Base-by-base conservation (phyloP, 2,797 vertebrate genomes). In the Distichodus sexfasciatus region DNA sequence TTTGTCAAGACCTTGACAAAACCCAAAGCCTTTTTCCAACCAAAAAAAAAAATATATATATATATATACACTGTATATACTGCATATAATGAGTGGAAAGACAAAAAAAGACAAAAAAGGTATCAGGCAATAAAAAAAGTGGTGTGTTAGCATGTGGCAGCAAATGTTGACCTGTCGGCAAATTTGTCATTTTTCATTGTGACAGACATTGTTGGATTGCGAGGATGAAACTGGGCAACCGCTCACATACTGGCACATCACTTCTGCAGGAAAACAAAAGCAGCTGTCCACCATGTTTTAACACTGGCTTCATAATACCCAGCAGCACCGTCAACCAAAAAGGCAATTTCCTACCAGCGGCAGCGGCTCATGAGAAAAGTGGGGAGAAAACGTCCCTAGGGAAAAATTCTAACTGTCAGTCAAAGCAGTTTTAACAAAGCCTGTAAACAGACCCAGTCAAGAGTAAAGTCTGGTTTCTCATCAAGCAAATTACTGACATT, bases 121-220 rank as follows among this genome's bases (percentile, higher is more conserved):
- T 44, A 43, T 67, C 47, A 58, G 67, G 74, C 68, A 29, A 61
- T 66, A 21, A 66, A n/a, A n/a, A 57, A 65, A 81, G 75, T 57
- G 68, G 55, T 59, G 75, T 73, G 61, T 71, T 63, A 19, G 43
- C 73, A 80, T 46, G 57, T 69, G 66, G 12, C 35, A 50, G 50
- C 50, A 41, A 28, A n/a, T 3, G 29, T 23, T 31, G 7, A 47
- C 24, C n/a, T 40, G 14, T 28, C 7, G 21, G 46, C 51, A 46
- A 17, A 26, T 6, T 55, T 26, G 23, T 10, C 33, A 23, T 24
- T 36, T 14, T 53, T 58, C 35, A 23, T 41, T 58, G 35, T 23
- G n/a, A 21, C 21, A 15, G 35, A 41, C 55, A 58, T 5, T 26
- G 29, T 17, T 51, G 40, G 48, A 54, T 11, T 5, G 14, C n/a